Evolutionary conservation across 1,140 invertebrate species (phyloP).

Genomic region (Platyscapa corneri): DNA sequence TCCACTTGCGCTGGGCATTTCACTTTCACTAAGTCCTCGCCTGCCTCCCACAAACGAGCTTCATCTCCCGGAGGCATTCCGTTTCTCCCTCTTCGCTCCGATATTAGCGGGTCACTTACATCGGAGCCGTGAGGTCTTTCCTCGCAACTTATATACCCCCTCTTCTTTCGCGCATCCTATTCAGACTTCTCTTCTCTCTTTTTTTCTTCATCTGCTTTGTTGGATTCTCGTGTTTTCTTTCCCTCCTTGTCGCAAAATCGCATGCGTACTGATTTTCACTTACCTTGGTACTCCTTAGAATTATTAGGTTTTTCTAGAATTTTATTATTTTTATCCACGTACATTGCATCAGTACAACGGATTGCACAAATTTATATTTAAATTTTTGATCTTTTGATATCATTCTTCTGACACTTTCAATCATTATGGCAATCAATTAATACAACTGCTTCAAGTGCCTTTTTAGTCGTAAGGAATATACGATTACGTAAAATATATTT

Average conservation of each 20-base stretch:
- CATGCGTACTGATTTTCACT: neutral
- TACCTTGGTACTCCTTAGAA: neutral
- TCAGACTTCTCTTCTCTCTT: neutral
- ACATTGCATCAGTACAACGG: neutral
- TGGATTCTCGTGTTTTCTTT: neutral
- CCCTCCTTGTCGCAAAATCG: neutral
- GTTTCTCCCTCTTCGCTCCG: slow-evolving; percentile 39
- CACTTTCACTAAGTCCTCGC: slow-evolving; percentile 69
- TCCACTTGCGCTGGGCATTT: slow-evolving; percentile 68
- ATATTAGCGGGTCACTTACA: slow-evolving; percentile 68
- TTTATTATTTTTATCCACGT: neutral
- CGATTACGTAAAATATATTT: too few species aligned
- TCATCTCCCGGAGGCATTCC: slow-evolving; percentile 62
- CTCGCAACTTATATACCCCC: slow-evolving; percentile 53
- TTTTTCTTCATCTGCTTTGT: neutral
- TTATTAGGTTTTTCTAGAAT: neutral
- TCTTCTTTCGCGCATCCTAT: neutral
- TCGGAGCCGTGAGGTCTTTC: slow-evolving; percentile 66
- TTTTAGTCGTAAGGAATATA: too few species aligned
- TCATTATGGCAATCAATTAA: too few species aligned
- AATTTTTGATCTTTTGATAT: neutral
- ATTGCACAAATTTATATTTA: neutral
- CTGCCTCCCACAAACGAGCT: slow-evolving; percentile 49
- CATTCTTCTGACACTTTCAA: neutral
- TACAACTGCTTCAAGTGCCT: too few species aligned